A percentile compares a stretch with the other conserved stretches of the same genome.
phyloP scores from a whole-genome alignment of 2,888 invertebrate species.

The Troilus luridus region DNA sequence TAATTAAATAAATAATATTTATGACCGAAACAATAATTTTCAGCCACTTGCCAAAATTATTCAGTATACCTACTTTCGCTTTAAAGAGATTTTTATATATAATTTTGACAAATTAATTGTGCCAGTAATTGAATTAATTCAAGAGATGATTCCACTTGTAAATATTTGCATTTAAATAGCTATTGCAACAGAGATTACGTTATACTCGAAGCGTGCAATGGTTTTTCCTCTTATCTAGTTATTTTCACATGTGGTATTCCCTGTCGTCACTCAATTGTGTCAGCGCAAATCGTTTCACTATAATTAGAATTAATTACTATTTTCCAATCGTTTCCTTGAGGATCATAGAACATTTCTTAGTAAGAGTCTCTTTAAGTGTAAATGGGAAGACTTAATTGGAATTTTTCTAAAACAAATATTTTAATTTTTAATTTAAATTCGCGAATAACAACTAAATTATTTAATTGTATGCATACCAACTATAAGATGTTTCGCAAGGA shows the following conservation, averaged over 20 bases:
- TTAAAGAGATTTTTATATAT: too few species aligned
- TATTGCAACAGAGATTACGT: background rate
- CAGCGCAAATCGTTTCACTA: background rate
- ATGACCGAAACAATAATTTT: too few species aligned
- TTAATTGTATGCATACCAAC: background rate
- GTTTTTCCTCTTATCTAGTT: background rate
- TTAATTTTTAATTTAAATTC: background rate
- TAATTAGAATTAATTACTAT: background rate
- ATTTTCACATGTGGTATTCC: slow-evolving; percentile 24
- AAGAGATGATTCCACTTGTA: background rate
- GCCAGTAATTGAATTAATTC: background rate
- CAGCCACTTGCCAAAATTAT: too few species aligned
- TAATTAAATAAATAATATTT: too few species aligned
- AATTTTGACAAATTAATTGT: background rate
- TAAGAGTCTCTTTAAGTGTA: background rate
- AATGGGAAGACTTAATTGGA: too few species aligned
- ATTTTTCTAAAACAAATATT: background rate
- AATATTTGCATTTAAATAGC: background rate
- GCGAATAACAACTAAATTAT: too few species aligned
- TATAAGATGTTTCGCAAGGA: background rate
- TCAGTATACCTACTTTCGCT: too few species aligned
- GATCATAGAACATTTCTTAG: background rate
- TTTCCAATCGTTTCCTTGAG: background rate
- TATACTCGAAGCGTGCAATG: background rate
- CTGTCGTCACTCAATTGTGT: background rate